phyloP scores from a whole-genome alignment of 1,140 invertebrate genomes.

The Stenopsyche tienmushanensis region DNA sequence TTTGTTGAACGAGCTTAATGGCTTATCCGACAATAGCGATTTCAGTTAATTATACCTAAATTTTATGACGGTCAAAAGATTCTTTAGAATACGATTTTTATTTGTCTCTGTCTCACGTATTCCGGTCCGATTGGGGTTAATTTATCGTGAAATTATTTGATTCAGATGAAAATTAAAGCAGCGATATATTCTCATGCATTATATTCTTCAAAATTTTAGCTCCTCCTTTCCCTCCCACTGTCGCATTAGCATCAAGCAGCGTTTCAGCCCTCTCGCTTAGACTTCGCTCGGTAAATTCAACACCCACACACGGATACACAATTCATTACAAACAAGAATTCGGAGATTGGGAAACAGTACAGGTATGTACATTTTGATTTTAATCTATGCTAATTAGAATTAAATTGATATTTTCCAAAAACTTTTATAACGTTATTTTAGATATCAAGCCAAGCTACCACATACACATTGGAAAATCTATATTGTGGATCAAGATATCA shows the following conservation, averaged over 20 bases:
- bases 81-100: no score
- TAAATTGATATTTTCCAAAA: neutral
- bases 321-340: slow-evolving; percentile 90
- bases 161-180: no score
- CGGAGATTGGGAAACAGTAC: slow-evolving; percentile 87
- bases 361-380: slow-evolving; percentile 53
- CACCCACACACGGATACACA: slow-evolving; percentile 84
- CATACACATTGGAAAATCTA: slow-evolving; percentile 82
- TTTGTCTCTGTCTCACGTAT: no score
- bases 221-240: slow-evolving; percentile 79
- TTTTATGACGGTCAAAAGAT: no score
- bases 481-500: slow-evolving; percentile 91
- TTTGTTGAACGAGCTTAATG: no score
- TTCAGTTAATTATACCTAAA: no score
- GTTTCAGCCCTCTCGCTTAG: slow-evolving; percentile 77
- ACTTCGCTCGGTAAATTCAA: slow-evolving; percentile 71
- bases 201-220: slow-evolving; percentile 61
- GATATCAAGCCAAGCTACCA: slow-evolving; percentile 68
- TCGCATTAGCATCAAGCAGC: slow-evolving; percentile 77
- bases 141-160: no score
- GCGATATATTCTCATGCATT: no score
- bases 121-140: no score
- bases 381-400: neutral
- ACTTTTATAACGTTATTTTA: slow-evolving; percentile 16
- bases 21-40: no score